A percentile compares a stretch with the other conserved stretches of the same genome.
These are phyloP conservation scores for Disparrhopalites patrizii DNA, from an alignment of 2,888 invertebrate species.

Conservation along the genomic window DNA sequence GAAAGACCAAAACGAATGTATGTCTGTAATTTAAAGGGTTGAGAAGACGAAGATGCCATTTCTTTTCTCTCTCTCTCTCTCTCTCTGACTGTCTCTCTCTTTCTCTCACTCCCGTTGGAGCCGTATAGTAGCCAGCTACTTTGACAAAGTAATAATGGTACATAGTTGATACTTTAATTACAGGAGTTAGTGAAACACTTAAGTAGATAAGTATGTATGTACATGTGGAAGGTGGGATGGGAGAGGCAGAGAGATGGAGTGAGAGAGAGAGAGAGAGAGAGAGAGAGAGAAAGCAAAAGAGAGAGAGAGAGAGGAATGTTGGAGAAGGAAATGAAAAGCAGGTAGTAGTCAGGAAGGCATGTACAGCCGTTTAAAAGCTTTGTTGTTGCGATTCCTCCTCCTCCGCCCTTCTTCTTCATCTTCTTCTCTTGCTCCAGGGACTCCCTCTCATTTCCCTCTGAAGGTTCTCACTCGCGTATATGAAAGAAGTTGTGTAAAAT, in stretches of 20 bases:
- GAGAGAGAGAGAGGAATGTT: background rate
- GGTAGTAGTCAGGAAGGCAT: too few species aligned
- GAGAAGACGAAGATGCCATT: too few species aligned
- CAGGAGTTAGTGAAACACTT: background rate
- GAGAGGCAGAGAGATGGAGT: background rate
- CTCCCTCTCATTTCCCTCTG: constrained; percentile 19
- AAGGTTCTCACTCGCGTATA: too few species aligned
- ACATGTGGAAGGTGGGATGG: background rate
- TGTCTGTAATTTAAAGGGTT: too few species aligned
- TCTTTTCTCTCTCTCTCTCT: too few species aligned
- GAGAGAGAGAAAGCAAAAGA: background rate
- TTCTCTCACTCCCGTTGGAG: too few species aligned
- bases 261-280: background rate
- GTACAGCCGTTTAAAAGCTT: background rate
- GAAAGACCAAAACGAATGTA: too few species aligned
- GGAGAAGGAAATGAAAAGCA: background rate
- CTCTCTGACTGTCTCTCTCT: background rate
- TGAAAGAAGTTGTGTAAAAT: background rate
- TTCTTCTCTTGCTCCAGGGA: constrained; percentile 20
- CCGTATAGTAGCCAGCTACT: too few species aligned
- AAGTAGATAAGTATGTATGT: background rate
- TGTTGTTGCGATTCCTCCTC: constrained; percentile 12
- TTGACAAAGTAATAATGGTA: too few species aligned
- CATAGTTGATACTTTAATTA: constrained; percentile 8
- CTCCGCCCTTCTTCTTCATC: background rate